Base-by-base conservation (phyloP, 2,797 vertebrate genomes). In the Melanotaenia pygmaea region DNA sequence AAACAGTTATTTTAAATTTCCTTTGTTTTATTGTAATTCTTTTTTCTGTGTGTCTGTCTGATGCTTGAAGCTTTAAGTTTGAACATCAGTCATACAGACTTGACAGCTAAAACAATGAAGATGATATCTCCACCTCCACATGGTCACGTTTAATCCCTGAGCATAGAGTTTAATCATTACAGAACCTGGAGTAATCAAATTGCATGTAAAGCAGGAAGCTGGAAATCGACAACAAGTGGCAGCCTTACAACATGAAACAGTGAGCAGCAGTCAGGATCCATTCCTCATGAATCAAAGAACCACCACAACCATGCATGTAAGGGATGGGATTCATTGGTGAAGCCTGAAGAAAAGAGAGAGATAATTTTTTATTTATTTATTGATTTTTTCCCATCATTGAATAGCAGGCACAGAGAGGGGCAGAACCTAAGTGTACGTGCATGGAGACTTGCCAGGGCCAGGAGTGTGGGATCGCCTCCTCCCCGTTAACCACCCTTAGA, bases 251-350 rank as follows among this genome's bases (percentile, higher is more conserved):
- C 86, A 88, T 91, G 71, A 95, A 94, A 73, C 95, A 95, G 83
- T 94, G 94, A 77, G 94, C 94, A 60, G 94, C 92, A 28, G 94
- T 94, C 1, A 95, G 91, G 54, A 95, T 68, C 93, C 94, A 95
- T 59, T 93, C 90, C 50, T 92, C 43, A 0, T 95, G 92, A 80
- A 95, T 94, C 74, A 95, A 77, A 67, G 94, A 93, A 22, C 93
- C 94, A 72, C 92, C 93, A 79, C 94, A 95, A 3, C 58, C 74
- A 6, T 95, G 94, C 83, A 89, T 86, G 80, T 92, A 88, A 14
- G 90, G 90, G 9, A 85, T 63, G n/a, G 74, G 47, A 14, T 5
- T 2, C 5, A 85, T 2, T 0, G 67, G 77, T 22, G 69, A 71
- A 22, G 69, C 89, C 94, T 95, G 77, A 1, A 26, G 59, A 81